Evolutionary conservation across 2,113 vertebrate genomes (phyloP).

Genomic region (Colaptes auratus): DNA sequence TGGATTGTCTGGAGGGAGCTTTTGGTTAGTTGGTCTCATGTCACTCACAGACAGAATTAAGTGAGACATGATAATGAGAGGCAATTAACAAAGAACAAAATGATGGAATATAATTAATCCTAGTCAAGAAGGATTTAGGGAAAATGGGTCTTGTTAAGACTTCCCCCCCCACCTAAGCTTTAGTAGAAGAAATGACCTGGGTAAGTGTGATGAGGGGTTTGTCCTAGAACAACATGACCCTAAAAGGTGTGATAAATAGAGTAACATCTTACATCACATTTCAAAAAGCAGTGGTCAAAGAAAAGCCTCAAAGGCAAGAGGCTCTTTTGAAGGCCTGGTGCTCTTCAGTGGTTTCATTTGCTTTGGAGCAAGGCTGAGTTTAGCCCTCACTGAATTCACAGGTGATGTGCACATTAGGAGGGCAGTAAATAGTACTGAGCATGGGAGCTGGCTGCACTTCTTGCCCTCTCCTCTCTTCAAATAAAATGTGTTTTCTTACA

Average conservation of each 20-base stretch:
- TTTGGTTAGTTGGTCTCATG: neutral
- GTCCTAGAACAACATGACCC: constrained; percentile 50
- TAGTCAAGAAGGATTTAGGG: neutral
- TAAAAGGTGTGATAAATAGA: neutral
- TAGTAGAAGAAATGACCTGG: neutral
- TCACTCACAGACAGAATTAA: neutral
- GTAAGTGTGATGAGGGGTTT: neutral
- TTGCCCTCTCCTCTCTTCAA: neutral
- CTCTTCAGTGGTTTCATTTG: neutral
- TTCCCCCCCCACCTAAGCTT: neutral
- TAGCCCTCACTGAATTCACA: neutral
- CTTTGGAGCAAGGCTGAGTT: neutral
- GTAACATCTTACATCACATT: neutral
- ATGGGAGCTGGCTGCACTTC: neutral
- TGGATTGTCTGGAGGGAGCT: neutral
- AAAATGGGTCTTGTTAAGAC: constrained; percentile 24
- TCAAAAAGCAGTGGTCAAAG: neutral
- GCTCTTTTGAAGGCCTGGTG: neutral
- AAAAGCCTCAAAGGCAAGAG: neutral
- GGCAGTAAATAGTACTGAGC: neutral
- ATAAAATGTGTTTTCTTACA: accelerated
- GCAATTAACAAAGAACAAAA: constrained; percentile 30
- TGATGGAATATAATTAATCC: constrained; percentile 16
- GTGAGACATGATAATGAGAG: constrained; percentile 6
- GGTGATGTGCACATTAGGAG: accelerated